Base-by-base conservation (phyloP, 1,140 invertebrate genomes). In the Aphidius ervi region DNA sequence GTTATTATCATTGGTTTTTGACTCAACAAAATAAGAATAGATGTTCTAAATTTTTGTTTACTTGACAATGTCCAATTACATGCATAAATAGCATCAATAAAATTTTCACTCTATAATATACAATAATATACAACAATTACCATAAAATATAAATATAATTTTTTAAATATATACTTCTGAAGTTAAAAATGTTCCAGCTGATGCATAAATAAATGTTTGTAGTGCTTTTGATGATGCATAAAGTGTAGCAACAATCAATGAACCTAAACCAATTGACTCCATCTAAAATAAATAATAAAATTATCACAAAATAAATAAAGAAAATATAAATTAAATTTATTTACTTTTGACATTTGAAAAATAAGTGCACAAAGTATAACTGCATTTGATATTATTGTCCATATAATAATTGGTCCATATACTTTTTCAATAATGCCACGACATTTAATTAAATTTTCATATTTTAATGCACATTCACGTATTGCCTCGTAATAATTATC, bases 1-100 rank as follows among this genome's bases (percentile, higher is more conserved):
- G 52, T 66, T 23, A 72, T 23, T 5, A 53, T 49, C 6, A 72
- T 16, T n/a, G 69, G 63, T 40, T 58, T 65, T 47, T 68, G 67
- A 58, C 58, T 59, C 1, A 72, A 49, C 9, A 69, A 62, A n/a
- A 70, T 61, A 1, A 65, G 7, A 1, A 72, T 10, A 2, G 50
- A 60, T 1, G 42, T 53, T 23, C 16, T 58, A 6, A 63, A 61
- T n/a, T 7, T 9, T 4, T 9, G 42, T 8, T 65, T 61, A 23
- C 16, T 16, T 55, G 45, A 31, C 2, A 31, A 31, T 31, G 43
- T 37, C 70, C 70, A 69, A 10, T 56, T 37, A 9, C 53, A 47
- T 9, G 16, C 55, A 49, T 67, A 67, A 20, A 65, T 41, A 9
- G 58, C 46, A 4, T 16, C 16, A 39, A 54, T 49, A 45, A 63